Evolutionary conservation across 2,113 vertebrate species (phyloP).

Genomic region (Myanophis thanlyinensis): DNA sequence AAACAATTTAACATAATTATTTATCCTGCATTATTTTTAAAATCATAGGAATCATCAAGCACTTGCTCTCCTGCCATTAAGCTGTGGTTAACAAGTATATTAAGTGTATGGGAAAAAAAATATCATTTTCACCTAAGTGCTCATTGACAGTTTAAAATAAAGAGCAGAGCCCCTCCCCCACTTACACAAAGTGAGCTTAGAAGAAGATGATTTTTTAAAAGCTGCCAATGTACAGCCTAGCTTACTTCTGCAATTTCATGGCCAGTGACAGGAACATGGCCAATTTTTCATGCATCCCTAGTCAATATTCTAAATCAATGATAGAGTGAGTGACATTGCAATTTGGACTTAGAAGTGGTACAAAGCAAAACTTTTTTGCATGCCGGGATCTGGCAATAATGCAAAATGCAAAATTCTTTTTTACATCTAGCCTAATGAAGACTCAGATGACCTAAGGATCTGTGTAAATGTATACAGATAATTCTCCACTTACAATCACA

Average conservation of each 20-base stretch:
- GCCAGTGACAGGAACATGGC: slow-evolving; percentile 27
- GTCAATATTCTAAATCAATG: slow-evolving; percentile 41
- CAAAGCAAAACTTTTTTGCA: neutral
- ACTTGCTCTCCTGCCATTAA: neutral
- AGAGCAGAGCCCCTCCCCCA: neutral
- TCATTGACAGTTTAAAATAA: slow-evolving; percentile 21
- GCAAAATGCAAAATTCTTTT: neutral
- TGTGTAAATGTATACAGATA: neutral
- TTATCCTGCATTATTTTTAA: neutral
- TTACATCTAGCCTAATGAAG: neutral
- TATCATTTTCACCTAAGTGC: neutral
- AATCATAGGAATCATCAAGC: neutral
- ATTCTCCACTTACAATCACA: too few species aligned
- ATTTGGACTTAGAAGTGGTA: neutral
- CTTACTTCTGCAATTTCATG: slow-evolving; percentile 38
- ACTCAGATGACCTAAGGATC: neutral
- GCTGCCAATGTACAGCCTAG: neutral
- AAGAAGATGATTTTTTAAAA: accelerated
- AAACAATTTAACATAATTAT: neutral
- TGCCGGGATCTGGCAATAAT: neutral
- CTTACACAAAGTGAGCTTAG: neutral
- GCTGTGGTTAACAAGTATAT: neutral
- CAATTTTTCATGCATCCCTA: slow-evolving; percentile 28
- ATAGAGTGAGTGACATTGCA: neutral
- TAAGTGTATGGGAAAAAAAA: slow-evolving; percentile 35